A percentile compares a stretch with the other conserved stretches of the same genome.
phyloP scores from a whole-genome alignment of 2,888 invertebrate species.

The Scelioninae gen. 2 region DNA sequence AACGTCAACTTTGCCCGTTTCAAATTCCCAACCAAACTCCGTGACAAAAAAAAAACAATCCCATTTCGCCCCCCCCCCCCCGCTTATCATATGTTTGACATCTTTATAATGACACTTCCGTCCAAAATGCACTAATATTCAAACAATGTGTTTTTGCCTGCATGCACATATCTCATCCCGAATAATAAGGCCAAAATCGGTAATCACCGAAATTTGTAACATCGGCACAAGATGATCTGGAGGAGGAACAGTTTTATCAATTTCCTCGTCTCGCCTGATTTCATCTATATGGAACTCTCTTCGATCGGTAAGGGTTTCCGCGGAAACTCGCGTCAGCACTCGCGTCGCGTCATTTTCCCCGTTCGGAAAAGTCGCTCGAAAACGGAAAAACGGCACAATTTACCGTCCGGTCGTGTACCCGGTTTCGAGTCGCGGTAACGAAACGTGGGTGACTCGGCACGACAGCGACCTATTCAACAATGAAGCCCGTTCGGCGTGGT shows the following conservation, averaged over 20 bases:
- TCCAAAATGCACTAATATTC: no score
- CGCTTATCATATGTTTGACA: no score
- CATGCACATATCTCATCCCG: no score
- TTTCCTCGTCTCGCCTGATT: constrained; percentile 66
- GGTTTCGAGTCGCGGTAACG: not conserved
- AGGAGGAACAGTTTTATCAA: constrained; percentile 68
- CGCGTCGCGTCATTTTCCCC: no score
- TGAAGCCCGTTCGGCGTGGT: constrained; percentile 67
- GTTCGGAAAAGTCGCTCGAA: no score
- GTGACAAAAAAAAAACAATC: no score
- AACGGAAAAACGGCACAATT: constrained; percentile 7
- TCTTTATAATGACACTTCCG: no score
- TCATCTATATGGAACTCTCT: constrained; percentile 63
- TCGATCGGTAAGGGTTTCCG: not conserved
- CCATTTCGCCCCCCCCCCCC: no score
- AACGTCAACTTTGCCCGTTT: no score
- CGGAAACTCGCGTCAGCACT: not conserved
- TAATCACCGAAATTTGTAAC: constrained; percentile 52
- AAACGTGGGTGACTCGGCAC: constrained; percentile 63
- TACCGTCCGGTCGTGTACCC: not conserved
- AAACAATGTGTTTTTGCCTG: no score
- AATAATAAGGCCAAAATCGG: no score
- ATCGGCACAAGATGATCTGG: constrained; percentile 67
- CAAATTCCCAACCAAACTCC: no score
- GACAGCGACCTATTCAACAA: constrained; percentile 71